Conservation (phyloP, 2,888 invertebrate species). For the Argyresthia albistria region DNA sequence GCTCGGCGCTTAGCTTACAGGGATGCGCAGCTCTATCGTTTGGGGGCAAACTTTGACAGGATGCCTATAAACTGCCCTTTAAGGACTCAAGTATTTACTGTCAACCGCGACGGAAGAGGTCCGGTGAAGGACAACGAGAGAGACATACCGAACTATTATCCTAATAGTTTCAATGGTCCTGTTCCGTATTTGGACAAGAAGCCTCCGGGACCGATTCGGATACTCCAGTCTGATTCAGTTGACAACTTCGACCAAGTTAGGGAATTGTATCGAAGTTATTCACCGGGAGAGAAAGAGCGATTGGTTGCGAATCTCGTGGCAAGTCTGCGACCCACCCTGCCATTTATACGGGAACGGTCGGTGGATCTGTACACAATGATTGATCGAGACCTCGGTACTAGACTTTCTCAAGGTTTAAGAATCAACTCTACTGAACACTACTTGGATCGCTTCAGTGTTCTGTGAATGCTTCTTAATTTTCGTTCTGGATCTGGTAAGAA, state of each 20-base stretch:
- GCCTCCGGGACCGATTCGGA: slow-evolving; percentile 61
- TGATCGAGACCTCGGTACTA: slow-evolving; percentile 78
- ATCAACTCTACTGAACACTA: slow-evolving; percentile 34
- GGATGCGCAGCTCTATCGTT: slow-evolving; percentile 86
- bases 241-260: slow-evolving; percentile 90
- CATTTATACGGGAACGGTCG: slow-evolving; percentile 85
- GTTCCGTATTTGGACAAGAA: slow-evolving; percentile 74
- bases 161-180: slow-evolving; percentile 94
- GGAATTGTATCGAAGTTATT: slow-evolving; percentile 84
- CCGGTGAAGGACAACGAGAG: slow-evolving; percentile 83
- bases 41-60: slow-evolving; percentile 92
- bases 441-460: slow-evolving; percentile 24
- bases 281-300: slow-evolving; percentile 79
- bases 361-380: slow-evolving; percentile 83
- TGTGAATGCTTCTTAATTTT: no score
- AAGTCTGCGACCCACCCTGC: slow-evolving; percentile 80
- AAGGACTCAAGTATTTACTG: slow-evolving; percentile 74
- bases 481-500: no score
- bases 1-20: slow-evolving; percentile 88
- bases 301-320: slow-evolving; percentile 85
- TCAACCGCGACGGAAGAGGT: slow-evolving; percentile 89
- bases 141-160: slow-evolving; percentile 93
- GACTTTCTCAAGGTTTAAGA: slow-evolving; percentile 57
- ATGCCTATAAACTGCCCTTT: slow-evolving; percentile 95
- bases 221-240: slow-evolving; percentile 77